Base-by-base conservation (phyloP, 2,113 vertebrate genomes). In the Pungitius pungitius region DNA sequence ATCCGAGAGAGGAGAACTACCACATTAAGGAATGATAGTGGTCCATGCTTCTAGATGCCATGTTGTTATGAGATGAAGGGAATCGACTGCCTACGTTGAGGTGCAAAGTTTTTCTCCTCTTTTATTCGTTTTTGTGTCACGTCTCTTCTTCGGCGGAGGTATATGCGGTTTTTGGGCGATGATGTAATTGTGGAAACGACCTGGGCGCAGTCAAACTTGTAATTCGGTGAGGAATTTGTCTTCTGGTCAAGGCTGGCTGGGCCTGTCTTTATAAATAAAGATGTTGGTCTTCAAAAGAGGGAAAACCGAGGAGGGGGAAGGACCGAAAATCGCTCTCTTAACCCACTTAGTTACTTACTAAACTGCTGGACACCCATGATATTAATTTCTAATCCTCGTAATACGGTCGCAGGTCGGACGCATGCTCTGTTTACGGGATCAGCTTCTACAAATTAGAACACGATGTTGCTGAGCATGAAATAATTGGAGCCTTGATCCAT, bases 201-300 rank as follows among this genome's bases (percentile, higher is more conserved):
- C 87, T 43, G 85, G 78, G 85, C 84, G 79, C 87, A 90, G 83
- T 83, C 82, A 81, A 69, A 89, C 85, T 87, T 81, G 77, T 76
- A 85, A 90, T 90, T 89, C 81, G 81, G 84, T 86, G 82, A 91
- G 90, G 80, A 92, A 90, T 88, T 81, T 90, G 73, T 91, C 77
- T 81, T 88, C 87, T 88, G 86, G 82, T 85, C 77, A 83, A 82
- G 77, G 80, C 81, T 75, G 81, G 83, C 80, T 42, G n/a, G 39
- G 63, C 45, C 65, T 63, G 73, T 77, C 80, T 83, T 83, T 80
- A 78, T 72, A 88, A 87, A 91, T 88, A 89, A 86, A 90, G 73
- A 83, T 52, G 80, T 64, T 14, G 67, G 70, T 65, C 72, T 81
- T 80, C 27, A 75, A 78, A 88, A 51, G 63, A 77, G 17, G 14